Percentiles rank a stretch among this genome's conserved stretches.
phyloP scores from a whole-genome alignment of 1,140 invertebrate genomes.

The Drosophila kanapiae region DNA sequence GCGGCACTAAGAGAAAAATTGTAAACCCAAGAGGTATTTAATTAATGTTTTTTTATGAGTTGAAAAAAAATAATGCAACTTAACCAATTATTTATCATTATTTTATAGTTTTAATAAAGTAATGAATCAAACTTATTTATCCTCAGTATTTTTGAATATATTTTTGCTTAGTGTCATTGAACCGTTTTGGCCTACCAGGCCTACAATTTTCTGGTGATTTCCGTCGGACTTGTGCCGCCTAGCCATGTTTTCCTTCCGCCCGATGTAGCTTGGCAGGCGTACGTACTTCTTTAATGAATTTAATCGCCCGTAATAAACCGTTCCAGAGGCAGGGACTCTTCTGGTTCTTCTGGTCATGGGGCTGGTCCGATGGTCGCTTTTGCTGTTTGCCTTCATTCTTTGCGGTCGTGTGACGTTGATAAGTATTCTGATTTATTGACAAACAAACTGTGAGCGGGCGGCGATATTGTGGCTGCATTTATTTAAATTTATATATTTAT shows the following conservation, averaged over 20 bases:
- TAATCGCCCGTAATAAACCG: conserved; percentile 76
- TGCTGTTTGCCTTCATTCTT: conserved; percentile 73
- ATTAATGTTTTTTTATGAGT: background rate
- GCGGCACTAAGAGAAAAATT: conserved; percentile 5
- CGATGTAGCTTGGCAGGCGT: conserved; percentile 49
- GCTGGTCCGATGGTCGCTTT: conserved; percentile 36
- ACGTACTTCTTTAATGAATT: conserved; percentile 72
- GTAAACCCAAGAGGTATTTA: too few relatives aligned
- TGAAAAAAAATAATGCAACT: background rate
- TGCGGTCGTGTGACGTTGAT: conserved; percentile 76
- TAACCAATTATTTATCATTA: too few relatives aligned
- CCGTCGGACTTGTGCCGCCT: background rate
- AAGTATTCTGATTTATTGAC: conserved; percentile 82
- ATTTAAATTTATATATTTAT: conserved; percentile 82
- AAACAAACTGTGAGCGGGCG: conserved; percentile 61
- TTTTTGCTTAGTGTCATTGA: background rate
- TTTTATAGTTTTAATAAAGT: too few relatives aligned
- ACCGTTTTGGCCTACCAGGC: background rate
- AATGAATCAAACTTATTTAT: background rate
- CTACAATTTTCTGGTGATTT: conserved; percentile 1
- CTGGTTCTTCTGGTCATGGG: conserved; percentile 2
- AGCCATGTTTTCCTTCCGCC: conserved; percentile 47
- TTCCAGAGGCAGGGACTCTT: conserved; percentile 36
- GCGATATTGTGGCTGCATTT: conserved; percentile 52
- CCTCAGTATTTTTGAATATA: background rate